A percentile compares a stretch with the other conserved stretches of the same genome.
phyloP scores from a whole-genome alignment of 2,888 invertebrate species.

The Dolichopus griseipennis region DNA sequence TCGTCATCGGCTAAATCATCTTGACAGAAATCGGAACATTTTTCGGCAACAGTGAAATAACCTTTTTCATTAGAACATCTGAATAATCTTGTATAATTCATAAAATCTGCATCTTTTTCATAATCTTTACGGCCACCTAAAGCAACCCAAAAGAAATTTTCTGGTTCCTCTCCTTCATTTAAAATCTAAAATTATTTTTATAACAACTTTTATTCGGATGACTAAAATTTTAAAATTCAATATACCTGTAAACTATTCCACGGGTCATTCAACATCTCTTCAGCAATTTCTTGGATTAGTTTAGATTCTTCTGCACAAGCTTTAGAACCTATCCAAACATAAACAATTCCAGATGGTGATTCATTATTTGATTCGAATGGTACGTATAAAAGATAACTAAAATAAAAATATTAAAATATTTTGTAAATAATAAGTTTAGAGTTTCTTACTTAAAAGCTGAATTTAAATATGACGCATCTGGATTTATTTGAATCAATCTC shows the following conservation, averaged over 20 bases:
- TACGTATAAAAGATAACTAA: conserved; percentile 83
- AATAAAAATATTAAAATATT: conserved; percentile 22
- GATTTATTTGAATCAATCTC: conserved; percentile 79
- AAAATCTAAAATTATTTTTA: conserved; percentile 52
- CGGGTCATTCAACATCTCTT: conserved; percentile 80
- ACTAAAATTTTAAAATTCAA: conserved; percentile 4
- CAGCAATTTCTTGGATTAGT: conserved; percentile 83
- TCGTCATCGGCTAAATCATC: conserved; percentile 99
- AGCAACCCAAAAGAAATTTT: conserved; percentile 98
- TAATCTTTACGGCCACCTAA: conserved; percentile 84
- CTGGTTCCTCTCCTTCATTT: conserved; percentile 91
- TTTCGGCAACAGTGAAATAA: conserved; percentile 97
- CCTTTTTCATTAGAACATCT: conserved; percentile 99
- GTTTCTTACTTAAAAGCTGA: conserved; percentile 82
- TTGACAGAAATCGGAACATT: conserved; percentile 64
- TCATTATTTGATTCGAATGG: conserved; percentile 81
- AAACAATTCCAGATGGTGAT: conserved; percentile 76
- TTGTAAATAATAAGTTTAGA: conserved; percentile 13
- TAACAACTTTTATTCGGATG: neutral
- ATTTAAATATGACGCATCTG: conserved; percentile 77
- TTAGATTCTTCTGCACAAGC: conserved; percentile 77
- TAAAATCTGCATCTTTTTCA: conserved; percentile 80
- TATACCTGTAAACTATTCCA: conserved; percentile 67
- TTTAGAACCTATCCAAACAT: conserved; percentile 89
- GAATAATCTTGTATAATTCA: conserved; percentile 88